These are phyloP conservation scores for Phoeniculus purpureus DNA, from an alignment of 2,797 vertebrate genomes.

Conservation along the genomic window DNA sequence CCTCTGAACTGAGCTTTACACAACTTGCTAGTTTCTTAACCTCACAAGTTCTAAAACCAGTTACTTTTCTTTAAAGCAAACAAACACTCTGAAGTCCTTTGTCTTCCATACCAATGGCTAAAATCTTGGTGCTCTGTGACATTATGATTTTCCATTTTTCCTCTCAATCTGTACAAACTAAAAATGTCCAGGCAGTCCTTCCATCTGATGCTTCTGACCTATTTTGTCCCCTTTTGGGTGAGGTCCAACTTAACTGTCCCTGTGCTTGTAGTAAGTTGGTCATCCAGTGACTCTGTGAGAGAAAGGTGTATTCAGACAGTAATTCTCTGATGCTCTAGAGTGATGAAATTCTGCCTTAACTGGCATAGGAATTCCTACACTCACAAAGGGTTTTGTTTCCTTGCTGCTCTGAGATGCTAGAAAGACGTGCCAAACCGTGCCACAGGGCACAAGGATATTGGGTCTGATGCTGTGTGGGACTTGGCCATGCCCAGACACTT, in stretches of 20 bases:
- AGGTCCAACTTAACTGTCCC: background rate
- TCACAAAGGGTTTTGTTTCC: background rate
- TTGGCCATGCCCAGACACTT: background rate
- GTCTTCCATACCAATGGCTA: background rate
- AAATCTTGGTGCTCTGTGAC: background rate
- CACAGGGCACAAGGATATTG: background rate
- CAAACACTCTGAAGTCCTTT: background rate
- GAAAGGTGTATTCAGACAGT: background rate
- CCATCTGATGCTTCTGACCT: background rate
- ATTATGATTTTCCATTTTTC: background rate
- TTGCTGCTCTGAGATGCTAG: background rate
- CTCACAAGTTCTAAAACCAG: background rate
- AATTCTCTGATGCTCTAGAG: background rate
- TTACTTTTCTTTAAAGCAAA: background rate
- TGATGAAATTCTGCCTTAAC: background rate
- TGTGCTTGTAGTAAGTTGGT: background rate
- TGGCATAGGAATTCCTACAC: background rate
- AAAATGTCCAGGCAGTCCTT: background rate
- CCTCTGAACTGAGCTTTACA: background rate
- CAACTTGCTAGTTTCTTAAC: background rate
- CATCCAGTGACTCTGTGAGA: background rate
- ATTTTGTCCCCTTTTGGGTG: background rate
- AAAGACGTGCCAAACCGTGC: background rate
- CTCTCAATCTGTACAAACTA: background rate
- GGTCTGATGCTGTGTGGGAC: fast-evolving